Evolutionary conservation across 2,888 invertebrate genomes (phyloP).

Genomic region (Stenodema calcarata): DNA sequence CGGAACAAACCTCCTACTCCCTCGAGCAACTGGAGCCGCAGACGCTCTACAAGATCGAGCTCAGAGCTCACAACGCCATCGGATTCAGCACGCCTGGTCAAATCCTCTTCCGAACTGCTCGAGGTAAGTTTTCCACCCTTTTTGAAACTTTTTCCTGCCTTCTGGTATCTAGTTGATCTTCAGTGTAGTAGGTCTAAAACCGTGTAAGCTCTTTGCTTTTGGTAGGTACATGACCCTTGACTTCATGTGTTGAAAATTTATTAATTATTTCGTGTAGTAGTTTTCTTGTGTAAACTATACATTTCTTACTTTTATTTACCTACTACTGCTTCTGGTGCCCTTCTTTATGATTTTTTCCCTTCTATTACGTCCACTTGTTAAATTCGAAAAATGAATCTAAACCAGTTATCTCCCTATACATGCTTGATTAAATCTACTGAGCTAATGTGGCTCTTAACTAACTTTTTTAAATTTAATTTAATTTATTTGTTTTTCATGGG

Average conservation of each 20-base stretch:
- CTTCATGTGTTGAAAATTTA: neutral
- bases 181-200: neutral
- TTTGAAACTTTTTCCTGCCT: neutral
- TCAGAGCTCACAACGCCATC: constrained; percentile 84
- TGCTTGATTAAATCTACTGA: neutral
- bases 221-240: constrained; percentile 1
- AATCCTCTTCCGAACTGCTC: constrained; percentile 77
- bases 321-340: neutral
- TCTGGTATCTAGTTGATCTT: constrained; percentile 3
- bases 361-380: neutral
- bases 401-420: neutral
- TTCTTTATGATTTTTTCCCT: neutral
- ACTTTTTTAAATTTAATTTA: neutral
- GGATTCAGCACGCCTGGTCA: constrained; percentile 81
- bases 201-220: neutral
- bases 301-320: neutral
- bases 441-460: neutral
- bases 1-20: constrained; percentile 69
- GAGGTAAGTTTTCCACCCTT: constrained; percentile 55
- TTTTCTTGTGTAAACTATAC: neutral
- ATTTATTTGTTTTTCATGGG: neutral
- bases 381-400: neutral
- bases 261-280: neutral
- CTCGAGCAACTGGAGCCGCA: constrained; percentile 76
- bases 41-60: constrained; percentile 82